Evolutionary conservation across 1,140 invertebrate species (phyloP), one percentile per base, ranked within the genome.

Genomic region (Calliopsis andreniformis): DNA sequence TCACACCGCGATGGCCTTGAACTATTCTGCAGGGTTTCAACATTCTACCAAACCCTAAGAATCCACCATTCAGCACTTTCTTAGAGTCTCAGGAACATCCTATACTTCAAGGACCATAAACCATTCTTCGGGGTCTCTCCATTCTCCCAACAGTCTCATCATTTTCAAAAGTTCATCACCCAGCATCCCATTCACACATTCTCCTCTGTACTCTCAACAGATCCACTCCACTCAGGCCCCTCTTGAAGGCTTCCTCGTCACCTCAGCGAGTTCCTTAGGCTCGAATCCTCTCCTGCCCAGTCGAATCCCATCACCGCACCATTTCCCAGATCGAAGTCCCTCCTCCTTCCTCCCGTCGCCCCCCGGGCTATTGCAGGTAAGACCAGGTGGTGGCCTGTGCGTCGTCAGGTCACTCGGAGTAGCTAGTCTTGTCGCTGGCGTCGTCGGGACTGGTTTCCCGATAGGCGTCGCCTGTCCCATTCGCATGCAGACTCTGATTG

Each of bases 371-470:
- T 73, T 83, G 78, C 53, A 76, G 82, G 68, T 88, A 88, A 55
- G 82, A 86, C 86, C 84, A 88, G 80, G 73, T 80, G 56, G 76
- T 76, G 67, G 71, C 83, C 59, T 75, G 58, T 64, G 78, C 75
- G 81, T 84, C 76, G 69, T 84, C 81, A 82, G 89, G 89, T 91
- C 90, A 91, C 90, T 91, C 90, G 79, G 90, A 91, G 55, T 90
- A 91, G 79, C 89, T 91, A 20, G 90, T 91, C 82, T 91, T 91
- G 71, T 91, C 90, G 82, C 90, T 91, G 45, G 89, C 90, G 53
- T 91, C 89, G 53, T 91, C 90, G n/a, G 90, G 90, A 77, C 89
- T 90, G 49, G 89, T 88, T 80, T 91, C 90, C 71, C 89, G 84
- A 68, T 91, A 91, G 56, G 87, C 88, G 61, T 91, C 89, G n/a